A percentile compares a stretch with the other conserved stretches of the same genome.
phyloP scores from a whole-genome alignment of 1,140 invertebrate genomes.

The Musca vetustissima region DNA sequence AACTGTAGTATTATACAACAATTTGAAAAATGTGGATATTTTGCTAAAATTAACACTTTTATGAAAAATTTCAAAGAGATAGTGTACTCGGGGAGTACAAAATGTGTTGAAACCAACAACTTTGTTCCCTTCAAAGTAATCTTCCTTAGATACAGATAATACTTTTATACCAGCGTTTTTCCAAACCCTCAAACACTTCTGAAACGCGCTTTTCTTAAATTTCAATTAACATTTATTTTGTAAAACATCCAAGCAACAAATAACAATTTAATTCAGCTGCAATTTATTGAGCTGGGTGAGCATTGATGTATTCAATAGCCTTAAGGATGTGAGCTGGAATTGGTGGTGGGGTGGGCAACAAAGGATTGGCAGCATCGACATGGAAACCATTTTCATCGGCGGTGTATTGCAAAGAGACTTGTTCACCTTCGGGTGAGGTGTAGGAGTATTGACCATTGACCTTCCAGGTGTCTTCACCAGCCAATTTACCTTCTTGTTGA shows the following conservation, averaged over 20 bases:
- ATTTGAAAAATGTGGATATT: no score
- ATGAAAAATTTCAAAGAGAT: no score
- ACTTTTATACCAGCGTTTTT: no score
- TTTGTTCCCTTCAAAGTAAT: no score
- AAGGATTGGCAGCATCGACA: slow-evolving; percentile 60
- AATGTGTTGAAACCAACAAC: no score
- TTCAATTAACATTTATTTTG: slow-evolving; percentile 23
- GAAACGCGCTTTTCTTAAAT: no score
- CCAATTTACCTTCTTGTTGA: slow-evolving; percentile 72
- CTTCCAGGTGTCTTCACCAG: slow-evolving; percentile 64
- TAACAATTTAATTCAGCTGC: neutral
- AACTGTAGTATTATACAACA: no score
- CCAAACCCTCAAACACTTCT: no score
- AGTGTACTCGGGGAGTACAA: no score
- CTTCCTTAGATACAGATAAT: no score
- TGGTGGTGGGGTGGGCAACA: slow-evolving; percentile 68
- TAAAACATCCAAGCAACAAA: neutral
- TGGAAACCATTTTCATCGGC: slow-evolving; percentile 75
- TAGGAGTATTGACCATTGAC: slow-evolving; percentile 75
- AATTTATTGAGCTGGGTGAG: slow-evolving; percentile 42
- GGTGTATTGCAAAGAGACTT: slow-evolving; percentile 46
- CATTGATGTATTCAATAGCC: slow-evolving; percentile 57
- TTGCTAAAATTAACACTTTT: no score
- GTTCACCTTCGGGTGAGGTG: slow-evolving; percentile 68
- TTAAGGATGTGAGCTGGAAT: slow-evolving; percentile 64